phyloP scores from a whole-genome alignment of 2,797 vertebrate genomes.

The Chaenodraco wilsoni region DNA sequence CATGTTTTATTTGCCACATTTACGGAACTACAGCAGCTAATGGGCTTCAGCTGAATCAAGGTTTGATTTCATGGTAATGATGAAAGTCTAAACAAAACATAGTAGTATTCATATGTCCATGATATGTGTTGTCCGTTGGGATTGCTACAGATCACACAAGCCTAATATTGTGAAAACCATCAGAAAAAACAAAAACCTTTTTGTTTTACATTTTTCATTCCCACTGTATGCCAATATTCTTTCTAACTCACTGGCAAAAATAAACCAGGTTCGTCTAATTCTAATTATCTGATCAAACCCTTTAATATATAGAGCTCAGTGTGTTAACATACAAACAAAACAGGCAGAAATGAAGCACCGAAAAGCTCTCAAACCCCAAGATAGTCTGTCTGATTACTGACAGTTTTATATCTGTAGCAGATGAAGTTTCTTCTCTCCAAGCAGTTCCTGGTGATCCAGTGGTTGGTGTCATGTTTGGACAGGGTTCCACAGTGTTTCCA shows the following conservation, averaged over 20 bases:
- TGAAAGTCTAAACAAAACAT: no score
- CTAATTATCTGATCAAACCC: background rate
- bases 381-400: background rate
- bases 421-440: constrained; percentile 61
- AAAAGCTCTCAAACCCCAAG: background rate
- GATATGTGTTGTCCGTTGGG: background rate
- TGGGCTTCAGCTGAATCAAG: background rate
- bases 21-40: background rate
- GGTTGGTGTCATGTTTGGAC: constrained; percentile 7
- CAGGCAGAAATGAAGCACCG: background rate
- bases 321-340: background rate
- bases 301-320: background rate
- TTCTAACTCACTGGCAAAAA: background rate
- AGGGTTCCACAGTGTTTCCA: constrained; percentile 50
- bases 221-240: background rate
- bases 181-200: background rate
- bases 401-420: background rate
- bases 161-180: background rate
- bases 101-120: background rate
- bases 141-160: constrained; percentile 5
- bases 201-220: background rate
- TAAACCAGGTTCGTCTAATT: background rate
- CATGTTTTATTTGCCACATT: background rate
- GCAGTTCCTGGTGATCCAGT: constrained; percentile 50
- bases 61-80: background rate